Evolutionary conservation across 2,888 invertebrate species (phyloP), one percentile per base, ranked within the genome.

Genomic region (Pollenia angustigena): DNA sequence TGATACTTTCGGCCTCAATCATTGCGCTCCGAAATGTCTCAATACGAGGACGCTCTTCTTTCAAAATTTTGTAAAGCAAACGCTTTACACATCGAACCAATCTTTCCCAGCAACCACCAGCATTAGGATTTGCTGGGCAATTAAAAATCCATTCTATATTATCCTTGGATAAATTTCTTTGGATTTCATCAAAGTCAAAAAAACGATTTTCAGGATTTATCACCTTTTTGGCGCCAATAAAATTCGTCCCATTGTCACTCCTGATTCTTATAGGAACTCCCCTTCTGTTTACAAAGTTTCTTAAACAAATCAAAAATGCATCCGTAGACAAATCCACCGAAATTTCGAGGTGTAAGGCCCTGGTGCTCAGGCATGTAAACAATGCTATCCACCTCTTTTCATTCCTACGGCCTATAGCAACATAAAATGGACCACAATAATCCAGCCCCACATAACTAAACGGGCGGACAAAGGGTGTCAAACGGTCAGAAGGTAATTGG

Each of bases 341-440:
- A 0, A 89, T 48, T 64, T 88, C 87, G 8, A 88, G n/a, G 42
- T 88, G 88, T 0, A 72, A 52, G 32, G 88, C 86, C n/a, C 88
- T 16, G 8, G 79, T 79, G 16, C 23, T 69, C 9, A 79, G 60
- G 58, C 78, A 85, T 14, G 64, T 81, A 48, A 66, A 23, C 18
- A 23, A 23, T 23, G 18, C 18, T 23, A 23, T 23, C 18, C 18
- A 23, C 18, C 18, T 23, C 18, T 23, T 23, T 23, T 23, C 18
- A 23, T 23, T 23, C 18, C 18, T 23, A 23, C 18, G 18, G 18
- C 18, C 18, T 23, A 23, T 23, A 23, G 18, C 18, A 23, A 23
- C 18, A 23, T 23, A 23, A 23, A 23, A 23, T 7, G 89, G 88
- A 4, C 89, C 89, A 32, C 88, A 89, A 56, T 85, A 89, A 69